Base-by-base conservation (phyloP, 1,140 invertebrate species). In the Drosophila insularis region DNA sequence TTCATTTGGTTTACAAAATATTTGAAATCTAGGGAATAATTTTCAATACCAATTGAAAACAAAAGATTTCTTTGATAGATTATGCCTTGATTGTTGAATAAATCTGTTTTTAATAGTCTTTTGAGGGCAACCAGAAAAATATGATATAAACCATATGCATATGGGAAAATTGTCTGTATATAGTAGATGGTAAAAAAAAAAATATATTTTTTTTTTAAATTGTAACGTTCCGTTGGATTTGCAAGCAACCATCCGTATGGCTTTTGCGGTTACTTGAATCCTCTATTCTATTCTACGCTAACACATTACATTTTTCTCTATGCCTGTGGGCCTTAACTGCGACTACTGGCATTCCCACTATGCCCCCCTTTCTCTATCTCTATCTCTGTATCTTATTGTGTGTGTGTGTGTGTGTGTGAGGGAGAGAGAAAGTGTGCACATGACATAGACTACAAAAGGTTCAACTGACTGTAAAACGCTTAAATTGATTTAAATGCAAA, bases 401-500 rank as follows among this genome's bases (percentile, higher is more conserved):
- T 43, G 13, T 60, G 37, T 64, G 11, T 37, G 43, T 37, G 50
- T 17, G 59, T 66, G 50, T 66, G 58, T 58, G 65, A 70, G 60
- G 32, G 73, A 60, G 62, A 63, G 59, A 61, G 66, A 54, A 31
- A 61, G 60, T 65, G 70, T 78, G 68, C 63, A 68, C 63, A 54
- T 78, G 82, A 81, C 62, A 76, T 73, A 76, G 63, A 65, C 81
- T 67, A 80, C 79, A 87, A 87, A 87, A 82, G 79, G 79, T 82
- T 87, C 82, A 87, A 87, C 82, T 87, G 82, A 87, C 82, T 87
- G 82, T 82, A 82, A 86, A 76, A 89, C 77, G 82, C 84, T 89
- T 89, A 87, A 87, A 87, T 86, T 89, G 82, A 87, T 87, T 89
- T 89, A 87, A 87, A 89, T 87, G 79, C 80, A 87, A 77, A 81